Evolutionary conservation across 1,140 invertebrate species (phyloP), one percentile per base, ranked within the genome.

Genomic region (Heterodera carotae): DNA sequence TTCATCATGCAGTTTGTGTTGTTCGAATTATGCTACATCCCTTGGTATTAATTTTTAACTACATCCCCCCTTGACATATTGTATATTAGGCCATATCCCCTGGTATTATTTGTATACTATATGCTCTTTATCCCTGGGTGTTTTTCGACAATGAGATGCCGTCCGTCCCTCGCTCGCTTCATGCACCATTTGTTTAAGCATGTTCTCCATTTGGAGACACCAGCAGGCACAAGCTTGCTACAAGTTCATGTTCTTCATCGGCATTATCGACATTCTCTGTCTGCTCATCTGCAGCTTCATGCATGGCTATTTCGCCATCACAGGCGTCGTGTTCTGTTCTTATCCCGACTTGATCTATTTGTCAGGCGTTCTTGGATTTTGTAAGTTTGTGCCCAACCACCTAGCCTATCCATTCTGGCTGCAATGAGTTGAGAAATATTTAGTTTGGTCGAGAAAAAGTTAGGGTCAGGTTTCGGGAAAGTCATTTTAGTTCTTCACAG

Each of bases 181-280:
- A n/a, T n/a, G n/a, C n/a, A n/a, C n/a, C n/a, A n/a, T n/a, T n/a
- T n/a, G n/a, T n/a, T 56, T 22, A 8, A 64, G 72, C 48, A 39
- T 76, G 22, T 75, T 60, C 8, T 39, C 75, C 53, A 76, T 76
- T n/a, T 56, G 31, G 36, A 76, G 76, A 34, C 75, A 75, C 62
- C 36, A 22, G n/a, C n/a, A n/a, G 27, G 70, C 29, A 12, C 64
- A 68, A 15, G 70, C 66, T 34, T 76, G 75, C 36, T 76, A 76
- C 62, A 68, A 70, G 25, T 76, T 76, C 53, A 76, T 76, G 75
- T 39, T 76, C 62, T 76, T 70, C 62, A 76, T 76, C 62, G 75
- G 75, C 31, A 56, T 76, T 36, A 48, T 76, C 48, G 75, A 76
- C 62, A n/a, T 76, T 4, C 53, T 68, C 25, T 68, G 75, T 75